phyloP scores from a whole-genome alignment of 2,888 invertebrate genomes.

The Nematopogon swammerdamellus region DNA sequence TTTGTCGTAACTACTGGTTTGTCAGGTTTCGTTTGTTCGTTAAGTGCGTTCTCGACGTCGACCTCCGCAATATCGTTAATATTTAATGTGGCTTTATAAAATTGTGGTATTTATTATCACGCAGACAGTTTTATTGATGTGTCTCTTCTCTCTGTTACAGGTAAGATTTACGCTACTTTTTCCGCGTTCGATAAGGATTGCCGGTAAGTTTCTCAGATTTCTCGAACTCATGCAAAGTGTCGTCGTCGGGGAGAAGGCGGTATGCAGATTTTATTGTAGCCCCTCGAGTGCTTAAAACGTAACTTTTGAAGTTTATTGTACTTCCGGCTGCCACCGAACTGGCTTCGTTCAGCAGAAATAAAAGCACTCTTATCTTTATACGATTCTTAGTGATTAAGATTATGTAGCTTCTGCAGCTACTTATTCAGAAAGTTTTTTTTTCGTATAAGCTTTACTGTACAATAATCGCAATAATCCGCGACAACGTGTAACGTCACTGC shows the following conservation, averaged over 20 bases:
- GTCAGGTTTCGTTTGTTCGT: not conserved
- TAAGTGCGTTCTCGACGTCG: not conserved
- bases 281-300: not conserved
- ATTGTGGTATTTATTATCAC: constrained; percentile 14
- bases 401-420: too few relatives aligned
- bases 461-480: too few relatives aligned
- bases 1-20: too few relatives aligned
- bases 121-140: constrained; percentile 21
- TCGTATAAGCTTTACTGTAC: too few relatives aligned
- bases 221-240: not conserved
- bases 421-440: too few relatives aligned
- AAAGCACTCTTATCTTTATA: too few relatives aligned
- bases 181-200: constrained; percentile 12
- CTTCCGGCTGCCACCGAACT: not conserved
- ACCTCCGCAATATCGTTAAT: constrained; percentile 12
- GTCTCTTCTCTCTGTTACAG: constrained; percentile 22
- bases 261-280: constrained; percentile 8
- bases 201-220: constrained; percentile 21
- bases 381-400: too few relatives aligned
- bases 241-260: not conserved
- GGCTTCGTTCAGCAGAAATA: too few relatives aligned
- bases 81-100: constrained; percentile 16
- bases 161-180: constrained; percentile 24
- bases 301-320: not conserved
- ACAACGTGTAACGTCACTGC: too few relatives aligned